Evolutionary conservation across 1,140 invertebrate species (phyloP), one percentile per base, ranked within the genome.

Genomic region (Cryptotermes secundus): DNA sequence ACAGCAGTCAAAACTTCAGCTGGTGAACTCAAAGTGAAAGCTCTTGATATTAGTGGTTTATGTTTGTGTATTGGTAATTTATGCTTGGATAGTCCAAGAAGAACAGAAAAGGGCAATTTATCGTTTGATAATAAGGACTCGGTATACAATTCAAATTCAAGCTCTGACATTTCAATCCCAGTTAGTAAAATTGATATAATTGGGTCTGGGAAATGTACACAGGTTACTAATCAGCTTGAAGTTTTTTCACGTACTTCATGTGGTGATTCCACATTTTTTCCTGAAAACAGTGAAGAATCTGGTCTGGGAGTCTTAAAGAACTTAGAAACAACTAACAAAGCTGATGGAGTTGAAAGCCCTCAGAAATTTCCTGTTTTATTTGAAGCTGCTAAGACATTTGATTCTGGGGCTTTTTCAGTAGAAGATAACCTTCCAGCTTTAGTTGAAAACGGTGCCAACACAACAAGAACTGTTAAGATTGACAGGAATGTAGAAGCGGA

Each of bases 31-130:
- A 22, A 49, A 72, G 26, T 72, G 59, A 72, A n/a, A 72, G 4
- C 59, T 72, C 59, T 72, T 72, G 59, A 72, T 72, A 72, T 72
- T 14, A 72, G 59, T 31, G 59, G 59, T n/a, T 72, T 72, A 72
- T 72, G 59, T 72, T 72, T 72, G 26, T 72, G 59, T 16, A 31
- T 72, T n/a, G n/a, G 14, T 72, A 72, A 72, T 72, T 31, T 72
- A 72, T 72, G 26, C 31, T 72, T 72, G 59, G 59, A 72, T 31
- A 72, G 59, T n/a, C 59, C 59, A 31, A 72, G 26, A 72, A n/a
- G 6, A 31, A 10, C 26, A 72, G 59, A 72, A 14, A 31, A 72
- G 14, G 14, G 59, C 14, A 31, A 72, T n/a, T 72, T n/a, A n/a
- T n/a, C 59, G 22, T 49, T 49, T 19, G 45, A 49, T 49, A 14